Conservation (phyloP, 2,113 vertebrate genomes). For the Esox niger region DNA sequence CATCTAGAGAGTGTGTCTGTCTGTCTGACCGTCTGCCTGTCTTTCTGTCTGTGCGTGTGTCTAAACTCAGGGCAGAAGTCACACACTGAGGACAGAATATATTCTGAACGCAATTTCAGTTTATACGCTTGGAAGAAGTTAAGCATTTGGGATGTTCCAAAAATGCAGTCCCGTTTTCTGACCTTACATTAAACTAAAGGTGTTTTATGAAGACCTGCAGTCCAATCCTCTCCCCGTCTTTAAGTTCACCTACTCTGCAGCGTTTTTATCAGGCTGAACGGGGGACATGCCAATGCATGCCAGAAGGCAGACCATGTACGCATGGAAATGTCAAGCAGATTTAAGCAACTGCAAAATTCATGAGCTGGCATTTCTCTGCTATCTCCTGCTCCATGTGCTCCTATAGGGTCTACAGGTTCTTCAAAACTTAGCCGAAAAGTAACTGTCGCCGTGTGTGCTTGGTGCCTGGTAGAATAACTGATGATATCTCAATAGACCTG, state of each 20-base stretch:
- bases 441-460: slow-evolving; percentile 20
- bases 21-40: slow-evolving; percentile 60
- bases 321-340: slow-evolving; percentile 55
- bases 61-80: too few relatives aligned
- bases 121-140: too few relatives aligned
- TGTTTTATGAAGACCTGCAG: background rate
- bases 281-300: slow-evolving; percentile 4
- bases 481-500: slow-evolving; percentile 44
- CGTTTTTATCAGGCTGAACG: slow-evolving; percentile 14
- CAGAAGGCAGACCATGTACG: slow-evolving; percentile 17
- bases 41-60: slow-evolving; percentile 58
- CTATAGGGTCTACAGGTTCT: slow-evolving; percentile 23
- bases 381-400: slow-evolving; percentile 38
- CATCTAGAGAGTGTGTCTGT: slow-evolving; percentile 64
- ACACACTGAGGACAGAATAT: background rate
- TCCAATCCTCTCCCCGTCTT: background rate
- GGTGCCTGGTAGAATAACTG: slow-evolving; percentile 25
- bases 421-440: slow-evolving; percentile 19
- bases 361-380: slow-evolving; percentile 43
- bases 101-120: slow-evolving; percentile 13
- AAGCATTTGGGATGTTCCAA: too few relatives aligned
- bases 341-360: slow-evolving; percentile 54
- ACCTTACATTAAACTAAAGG: slow-evolving; percentile 15
- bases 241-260: background rate
- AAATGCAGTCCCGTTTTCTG: slow-evolving; percentile 14